Base-by-base conservation (phyloP, 53 echinoderm and acorn worm genomes). In the Holothuria leucospilota region DNA sequence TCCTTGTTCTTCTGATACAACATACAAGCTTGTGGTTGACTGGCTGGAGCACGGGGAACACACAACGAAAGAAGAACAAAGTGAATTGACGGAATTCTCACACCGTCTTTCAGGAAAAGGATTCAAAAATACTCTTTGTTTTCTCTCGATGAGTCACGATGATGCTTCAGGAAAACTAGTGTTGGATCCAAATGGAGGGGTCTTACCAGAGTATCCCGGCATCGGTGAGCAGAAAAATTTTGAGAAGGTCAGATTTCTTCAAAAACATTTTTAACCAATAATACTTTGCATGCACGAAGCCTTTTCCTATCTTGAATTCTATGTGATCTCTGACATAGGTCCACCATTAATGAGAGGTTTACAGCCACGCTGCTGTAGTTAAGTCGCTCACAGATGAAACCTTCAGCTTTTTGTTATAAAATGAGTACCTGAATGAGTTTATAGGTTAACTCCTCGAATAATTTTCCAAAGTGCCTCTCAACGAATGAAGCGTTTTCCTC, bases 71-170 rank as follows among this genome's bases (percentile, higher is more conserved):
- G 80, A 80, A 12, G 27, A 60, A 39, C 26, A 30, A 59, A 30
- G 60, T 59, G 92, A 95, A 30, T 86, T 90, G 71, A 60, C 41
- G 30, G 90, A 95, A 34, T 41, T 90, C 5, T 68, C 69, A 12
- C 68, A 89, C 11, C 70, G 86, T 29, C 49, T 90, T 71, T 88
- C 93, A 13, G 92, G 88, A 0, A 74, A 61, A 29, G 90, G 90
- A n/a, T 93, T 93, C 65, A 84, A 86, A 66, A 92, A 95, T 53
- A 95, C 92, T 1, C 80, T 88, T 38, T 85, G 86, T 20, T 88
- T 92, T 56, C 86, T 95, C 39, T 92, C 95, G 13, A 90, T 95
- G 93, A 86, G 95, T 41, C 86, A 90, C 41, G 95, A 95, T 53
- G 72, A 84, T 21, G 77, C 92, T 27, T 24, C 39, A 8, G 95